A percentile compares a stretch with the other conserved stretches of the same genome.
phyloP scores from a whole-genome alignment of 2,797 vertebrate genomes.

The Brachyrhaphis roseni region DNA sequence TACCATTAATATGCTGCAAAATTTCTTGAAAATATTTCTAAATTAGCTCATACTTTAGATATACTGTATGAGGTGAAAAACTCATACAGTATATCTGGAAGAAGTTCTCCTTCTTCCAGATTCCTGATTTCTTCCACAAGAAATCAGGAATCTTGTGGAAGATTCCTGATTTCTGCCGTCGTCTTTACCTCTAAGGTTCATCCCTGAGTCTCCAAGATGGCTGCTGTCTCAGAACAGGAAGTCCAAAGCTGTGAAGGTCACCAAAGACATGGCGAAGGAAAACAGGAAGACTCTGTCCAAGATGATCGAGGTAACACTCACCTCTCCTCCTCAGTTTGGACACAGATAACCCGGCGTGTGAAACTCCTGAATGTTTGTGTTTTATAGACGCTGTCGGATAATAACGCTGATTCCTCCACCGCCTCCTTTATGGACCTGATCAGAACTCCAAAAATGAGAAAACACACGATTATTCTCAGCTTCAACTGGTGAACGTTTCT shows the following conservation, averaged over 20 bases:
- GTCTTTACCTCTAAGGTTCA: conserved; percentile 79
- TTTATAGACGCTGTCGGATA: conserved; percentile 76
- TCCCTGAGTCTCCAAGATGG: conserved; percentile 97
- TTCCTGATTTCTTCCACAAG: no score
- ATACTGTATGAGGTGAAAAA: background rate
- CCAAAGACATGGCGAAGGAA: conserved; percentile 87
- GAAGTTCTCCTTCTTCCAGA: no score
- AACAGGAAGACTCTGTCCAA: conserved; percentile 85
- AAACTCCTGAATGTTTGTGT: background rate
- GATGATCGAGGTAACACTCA: conserved; percentile 76
- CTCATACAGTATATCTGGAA: no score
- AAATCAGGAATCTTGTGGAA: no score
- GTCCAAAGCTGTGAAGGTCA: conserved; percentile 85
- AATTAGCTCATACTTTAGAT: background rate
- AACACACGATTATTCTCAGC: conserved; percentile 91
- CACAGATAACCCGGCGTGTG: background rate
- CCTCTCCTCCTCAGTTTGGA: background rate
- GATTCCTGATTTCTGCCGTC: background rate
- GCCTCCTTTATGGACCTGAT: conserved; percentile 89
- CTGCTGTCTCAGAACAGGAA: conserved; percentile 90
- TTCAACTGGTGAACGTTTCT: conserved; percentile 86
- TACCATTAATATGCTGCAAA: no score
- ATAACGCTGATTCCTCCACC: conserved; percentile 73
- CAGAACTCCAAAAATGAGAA: conserved; percentile 92
- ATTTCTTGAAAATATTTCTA: no score